Percentiles rank a stretch among this genome's conserved stretches.
Conservation (phyloP, 2,113 vertebrate genomes). For the Xyliphius kryptos region DNA sequence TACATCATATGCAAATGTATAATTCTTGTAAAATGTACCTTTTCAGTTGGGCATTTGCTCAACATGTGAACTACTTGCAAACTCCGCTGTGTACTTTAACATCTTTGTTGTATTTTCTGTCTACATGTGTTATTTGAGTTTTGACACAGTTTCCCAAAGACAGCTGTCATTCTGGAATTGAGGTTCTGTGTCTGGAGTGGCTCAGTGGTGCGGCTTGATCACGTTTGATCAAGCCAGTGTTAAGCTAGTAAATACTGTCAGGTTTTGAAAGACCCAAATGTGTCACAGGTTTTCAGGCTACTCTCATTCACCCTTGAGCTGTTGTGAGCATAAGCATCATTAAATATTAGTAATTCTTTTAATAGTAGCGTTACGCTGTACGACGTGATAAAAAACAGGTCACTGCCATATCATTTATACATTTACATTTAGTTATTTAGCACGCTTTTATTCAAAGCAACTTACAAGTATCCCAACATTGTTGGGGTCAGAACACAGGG, state of each 20-base stretch:
- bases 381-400: neutral
- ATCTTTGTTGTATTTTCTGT: neutral
- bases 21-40: too few relatives aligned
- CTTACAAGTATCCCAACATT: too few relatives aligned
- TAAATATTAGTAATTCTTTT: too few relatives aligned
- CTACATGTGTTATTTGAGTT: neutral
- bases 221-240: neutral
- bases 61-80: neutral
- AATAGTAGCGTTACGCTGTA: neutral
- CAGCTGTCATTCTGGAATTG: neutral
- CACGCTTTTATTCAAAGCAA: too few relatives aligned
- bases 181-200: neutral
- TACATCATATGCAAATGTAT: too few relatives aligned
- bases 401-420: too few relatives aligned
- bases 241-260: neutral
- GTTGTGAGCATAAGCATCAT: too few relatives aligned
- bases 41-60: too few relatives aligned
- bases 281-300: conserved; percentile 6
- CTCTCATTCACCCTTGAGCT: too few relatives aligned
- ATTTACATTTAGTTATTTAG: too few relatives aligned
- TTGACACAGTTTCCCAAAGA: neutral
- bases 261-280: conserved; percentile 9
- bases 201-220: neutral
- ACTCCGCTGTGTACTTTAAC: neutral
- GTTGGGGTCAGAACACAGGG: too few relatives aligned